Conservation (phyloP, 2,888 invertebrate species). For the Vandiemenella viatica region DNA sequence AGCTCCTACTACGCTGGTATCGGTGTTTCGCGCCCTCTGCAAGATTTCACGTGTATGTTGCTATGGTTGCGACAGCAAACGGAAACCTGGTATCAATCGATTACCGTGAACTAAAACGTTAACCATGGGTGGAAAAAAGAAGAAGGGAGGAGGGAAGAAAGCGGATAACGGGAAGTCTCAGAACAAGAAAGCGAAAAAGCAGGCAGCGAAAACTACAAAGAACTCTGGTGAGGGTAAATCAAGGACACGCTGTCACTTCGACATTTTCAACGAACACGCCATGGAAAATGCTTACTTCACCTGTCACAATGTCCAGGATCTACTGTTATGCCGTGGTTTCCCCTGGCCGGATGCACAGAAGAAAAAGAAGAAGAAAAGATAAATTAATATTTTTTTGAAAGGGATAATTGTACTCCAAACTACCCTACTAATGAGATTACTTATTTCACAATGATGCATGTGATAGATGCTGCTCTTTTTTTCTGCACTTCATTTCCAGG, state of each 20-base stretch:
- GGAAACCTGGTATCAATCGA: too few species aligned
- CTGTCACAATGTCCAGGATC: conserved; percentile 83
- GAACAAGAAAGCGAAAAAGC: conserved; percentile 9
- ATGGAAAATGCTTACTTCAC: conserved; percentile 91
- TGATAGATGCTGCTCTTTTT: too few species aligned
- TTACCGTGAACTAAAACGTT: too few species aligned
- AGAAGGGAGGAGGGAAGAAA: conserved; percentile 4
- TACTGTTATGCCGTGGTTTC: conserved; percentile 72
- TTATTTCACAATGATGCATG: too few species aligned
- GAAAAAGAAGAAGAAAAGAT: conserved; percentile 49
- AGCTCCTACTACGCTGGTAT: too few species aligned
- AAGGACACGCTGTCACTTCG: conserved; percentile 52
- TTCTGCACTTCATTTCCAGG: too few species aligned
- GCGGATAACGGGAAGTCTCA: background rate
- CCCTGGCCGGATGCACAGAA: conserved; percentile 77
- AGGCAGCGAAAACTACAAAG: conserved; percentile 6
- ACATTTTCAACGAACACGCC: conserved; percentile 75
- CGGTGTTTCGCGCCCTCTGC: too few species aligned
- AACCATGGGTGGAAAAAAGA: conserved; percentile 8
- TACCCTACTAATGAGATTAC: too few species aligned
- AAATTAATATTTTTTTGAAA: too few species aligned
- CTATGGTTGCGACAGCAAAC: too few species aligned
- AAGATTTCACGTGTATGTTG: too few species aligned
- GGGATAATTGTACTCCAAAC: too few species aligned
- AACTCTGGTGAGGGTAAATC: conserved; percentile 13